Evolutionary conservation across 2,888 invertebrate genomes (phyloP).

Genomic region (Phorcus lineatus): DNA sequence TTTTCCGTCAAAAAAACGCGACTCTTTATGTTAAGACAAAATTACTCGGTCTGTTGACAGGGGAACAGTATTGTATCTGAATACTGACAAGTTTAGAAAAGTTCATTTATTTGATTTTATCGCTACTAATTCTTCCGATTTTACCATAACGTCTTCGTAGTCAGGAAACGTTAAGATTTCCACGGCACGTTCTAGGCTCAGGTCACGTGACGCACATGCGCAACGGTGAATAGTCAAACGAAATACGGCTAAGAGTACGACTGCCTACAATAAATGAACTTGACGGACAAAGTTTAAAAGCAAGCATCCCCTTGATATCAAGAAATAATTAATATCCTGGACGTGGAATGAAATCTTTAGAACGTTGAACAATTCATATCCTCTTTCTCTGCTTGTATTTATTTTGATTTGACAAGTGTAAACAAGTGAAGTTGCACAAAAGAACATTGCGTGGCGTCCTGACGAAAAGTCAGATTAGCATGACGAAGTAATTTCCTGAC

Average conservation of each 20-base stretch:
- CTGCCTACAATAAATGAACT: not conserved
- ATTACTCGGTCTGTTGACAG: not conserved
- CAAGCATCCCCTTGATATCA: slow-evolving; percentile 13
- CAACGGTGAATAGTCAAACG: slow-evolving; percentile 12
- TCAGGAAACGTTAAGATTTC: slow-evolving; percentile 20
- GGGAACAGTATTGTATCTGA: not conserved
- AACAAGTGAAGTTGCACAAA: slow-evolving; percentile 19
- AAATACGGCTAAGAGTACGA: not conserved
- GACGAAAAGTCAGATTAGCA: not conserved
- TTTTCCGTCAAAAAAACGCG: not conserved
- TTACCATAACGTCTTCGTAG: not conserved
- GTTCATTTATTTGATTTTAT: slow-evolving; percentile 23
- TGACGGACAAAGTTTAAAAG: slow-evolving; percentile 23
- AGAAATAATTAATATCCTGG: slow-evolving; percentile 22
- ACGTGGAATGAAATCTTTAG: not conserved
- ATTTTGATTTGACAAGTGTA: slow-evolving; percentile 18
- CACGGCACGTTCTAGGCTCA: not conserved
- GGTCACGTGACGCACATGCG: slow-evolving; percentile 18
- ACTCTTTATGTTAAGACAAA: not conserved
- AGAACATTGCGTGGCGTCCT: not conserved
- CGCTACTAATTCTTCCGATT: slow-evolving; percentile 8
- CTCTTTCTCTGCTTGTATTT: slow-evolving; percentile 4
- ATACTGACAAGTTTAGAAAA: slow-evolving; percentile 5
- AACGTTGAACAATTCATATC: slow-evolving; percentile 7
- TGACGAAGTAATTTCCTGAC: slow-evolving; percentile 15